Conservation (phyloP, 2,797 vertebrate genomes). For the Fratercula arctica region DNA sequence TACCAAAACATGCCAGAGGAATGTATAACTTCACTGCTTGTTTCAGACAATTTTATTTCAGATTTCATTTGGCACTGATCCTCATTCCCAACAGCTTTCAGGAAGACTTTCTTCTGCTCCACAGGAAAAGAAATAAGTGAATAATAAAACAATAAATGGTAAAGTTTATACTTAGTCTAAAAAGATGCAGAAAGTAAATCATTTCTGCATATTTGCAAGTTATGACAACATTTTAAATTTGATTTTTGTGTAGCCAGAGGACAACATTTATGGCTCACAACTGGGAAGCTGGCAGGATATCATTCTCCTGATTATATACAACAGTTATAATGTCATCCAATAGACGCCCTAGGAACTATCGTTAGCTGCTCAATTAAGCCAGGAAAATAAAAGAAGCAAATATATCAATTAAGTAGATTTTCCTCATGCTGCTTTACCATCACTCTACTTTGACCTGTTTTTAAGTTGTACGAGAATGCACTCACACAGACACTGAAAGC, state of each 20-base stretch:
- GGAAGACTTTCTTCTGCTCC: not conserved
- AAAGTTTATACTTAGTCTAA: not conserved
- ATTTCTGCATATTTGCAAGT: constrained; percentile 13
- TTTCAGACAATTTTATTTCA: constrained; percentile 1
- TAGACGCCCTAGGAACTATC: not conserved
- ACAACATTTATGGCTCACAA: not conserved
- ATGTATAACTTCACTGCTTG: not conserved
- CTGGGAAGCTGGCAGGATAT: not conserved
- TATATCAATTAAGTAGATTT: not conserved
- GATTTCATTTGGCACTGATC: constrained; percentile 1
- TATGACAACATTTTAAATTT: not conserved
- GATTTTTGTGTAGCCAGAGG: not conserved
- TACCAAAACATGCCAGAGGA: not conserved
- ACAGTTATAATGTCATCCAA: not conserved
- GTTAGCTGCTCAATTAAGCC: not conserved
- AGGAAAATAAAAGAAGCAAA: not conserved
- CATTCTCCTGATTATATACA: not conserved
- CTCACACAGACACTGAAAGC: not conserved
- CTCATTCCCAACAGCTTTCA: not conserved
- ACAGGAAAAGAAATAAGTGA: not conserved
- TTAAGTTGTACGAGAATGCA: not conserved
- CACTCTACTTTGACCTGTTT: not conserved
- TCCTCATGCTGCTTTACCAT: not conserved
- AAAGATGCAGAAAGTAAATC: not conserved
- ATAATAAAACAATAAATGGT: constrained; percentile 1